Base-by-base conservation (phyloP, 92 coral and sea anemone genomes). In the Desmophyllum pertusum region DNA sequence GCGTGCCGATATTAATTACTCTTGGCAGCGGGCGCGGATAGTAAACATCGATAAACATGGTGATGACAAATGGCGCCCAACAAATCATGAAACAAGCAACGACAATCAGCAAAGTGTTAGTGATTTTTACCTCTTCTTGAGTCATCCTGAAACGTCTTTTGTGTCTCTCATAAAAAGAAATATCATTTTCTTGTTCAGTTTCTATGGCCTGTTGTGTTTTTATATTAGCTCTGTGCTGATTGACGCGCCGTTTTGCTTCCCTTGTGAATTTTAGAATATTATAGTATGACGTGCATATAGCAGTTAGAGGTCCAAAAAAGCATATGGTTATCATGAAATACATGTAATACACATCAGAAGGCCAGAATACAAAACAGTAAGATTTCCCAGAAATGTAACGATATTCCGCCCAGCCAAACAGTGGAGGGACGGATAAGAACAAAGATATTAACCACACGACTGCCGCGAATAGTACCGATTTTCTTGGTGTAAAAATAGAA, bases 1-100 rank as follows among this genome's bases (percentile, higher is more conserved):
- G 70, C 4, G 94, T 88, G 27, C 92, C 79, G 38, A 93, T 77
- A 62, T 91, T 91, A 46, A 93, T 69, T 11, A 53, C 88, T 18
- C 94, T 87, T 52, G 97, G 97, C 38, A 93, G 69, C 29, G 90
- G 86, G 21, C 33, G 68, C 1, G 85, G 52, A 19, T 30, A 41
- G 45, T 88, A 88, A 39, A 93, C 91, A 77, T 93, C 91, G 23
- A 86, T 55, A 52, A 93, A 85, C 94, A 91, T 93, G n/a, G 94
- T 93, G 55, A 93, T 59, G 0, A 90, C 97, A 76, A 91, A 91
- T 72, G 97, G 94, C 6, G 91, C 43, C 97, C 97, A 93, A 81
- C 97, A 88, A 10, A 88, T 5, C 23, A 84, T 57, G 40, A 93
- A 93, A 29, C 86, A 90, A 17, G 79, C 93, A 19, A 91, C 87